A percentile compares a stretch with the other conserved stretches of the same genome.
phyloP scores from a whole-genome alignment of 2,113 vertebrate genomes.

The Spermophilus dauricus region DNA sequence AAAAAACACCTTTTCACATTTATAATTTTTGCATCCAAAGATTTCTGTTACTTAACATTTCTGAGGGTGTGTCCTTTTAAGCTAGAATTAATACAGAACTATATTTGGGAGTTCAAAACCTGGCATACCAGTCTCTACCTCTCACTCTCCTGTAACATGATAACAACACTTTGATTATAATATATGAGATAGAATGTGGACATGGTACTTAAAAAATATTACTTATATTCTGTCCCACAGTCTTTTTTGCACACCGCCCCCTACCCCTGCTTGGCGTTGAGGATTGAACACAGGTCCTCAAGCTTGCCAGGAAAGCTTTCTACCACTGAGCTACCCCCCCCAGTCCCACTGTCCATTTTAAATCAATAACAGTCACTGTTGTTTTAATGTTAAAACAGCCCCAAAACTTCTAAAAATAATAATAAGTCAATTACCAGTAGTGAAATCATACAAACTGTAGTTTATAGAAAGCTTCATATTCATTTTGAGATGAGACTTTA shows the following conservation, averaged over 20 bases:
- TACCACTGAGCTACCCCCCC: background rate
- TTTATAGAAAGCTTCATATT: conserved; percentile 22
- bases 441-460: background rate
- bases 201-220: conserved; percentile 14
- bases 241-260: background rate
- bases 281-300: background rate
- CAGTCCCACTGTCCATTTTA: background rate
- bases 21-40: conserved; percentile 34
- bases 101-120: background rate
- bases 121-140: background rate
- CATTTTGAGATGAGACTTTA: conserved; percentile 33
- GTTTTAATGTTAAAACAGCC: conserved; percentile 23
- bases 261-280: background rate
- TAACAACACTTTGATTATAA: background rate
- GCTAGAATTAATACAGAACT: conserved; percentile 37
- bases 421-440: background rate
- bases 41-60: background rate
- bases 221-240: background rate
- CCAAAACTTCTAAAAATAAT: background rate
- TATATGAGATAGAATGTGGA: background rate
- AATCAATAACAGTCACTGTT: background rate
- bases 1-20: conserved; percentile 29
- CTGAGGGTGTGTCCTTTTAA: background rate
- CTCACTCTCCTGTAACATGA: background rate
- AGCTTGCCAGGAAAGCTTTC: background rate